Conservation (phyloP, 2,113 vertebrate species). For the Dipodomys stephensi region DNA sequence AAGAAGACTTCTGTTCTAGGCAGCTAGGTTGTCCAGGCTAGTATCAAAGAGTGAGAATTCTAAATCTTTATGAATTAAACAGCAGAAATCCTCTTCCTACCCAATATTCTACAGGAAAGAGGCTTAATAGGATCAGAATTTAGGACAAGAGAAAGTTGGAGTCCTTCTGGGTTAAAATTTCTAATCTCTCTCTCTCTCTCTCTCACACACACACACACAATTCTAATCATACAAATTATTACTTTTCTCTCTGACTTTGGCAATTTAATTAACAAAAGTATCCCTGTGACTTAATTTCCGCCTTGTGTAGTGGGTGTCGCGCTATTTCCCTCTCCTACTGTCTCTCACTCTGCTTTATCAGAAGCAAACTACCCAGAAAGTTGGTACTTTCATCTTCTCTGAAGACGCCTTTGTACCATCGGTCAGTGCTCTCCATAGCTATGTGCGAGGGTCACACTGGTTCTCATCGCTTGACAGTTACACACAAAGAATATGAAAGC, state of each 20-base stretch:
- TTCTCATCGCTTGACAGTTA: background rate
- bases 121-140: background rate
- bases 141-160: background rate
- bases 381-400: slow-evolving; percentile 28
- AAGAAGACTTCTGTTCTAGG: no score
- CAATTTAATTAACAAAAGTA: background rate
- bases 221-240: background rate
- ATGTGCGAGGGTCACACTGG: background rate
- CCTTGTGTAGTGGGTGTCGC: background rate
- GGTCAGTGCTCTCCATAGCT: background rate
- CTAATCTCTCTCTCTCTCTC: no score
- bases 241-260: background rate
- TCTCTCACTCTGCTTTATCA: slow-evolving; percentile 14
- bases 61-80: background rate
- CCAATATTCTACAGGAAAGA: background rate
- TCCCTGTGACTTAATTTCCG: background rate
- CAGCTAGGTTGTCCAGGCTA: background rate
- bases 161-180: slow-evolving; percentile 4
- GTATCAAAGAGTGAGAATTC: background rate
- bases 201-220: no score
- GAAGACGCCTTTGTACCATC: background rate
- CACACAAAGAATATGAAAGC: slow-evolving; percentile 25
- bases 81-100: background rate
- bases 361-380: background rate
- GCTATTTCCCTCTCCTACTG: background rate